Base-by-base conservation (phyloP, 2,888 invertebrate genomes). In the Dendrolimus pini region DNA sequence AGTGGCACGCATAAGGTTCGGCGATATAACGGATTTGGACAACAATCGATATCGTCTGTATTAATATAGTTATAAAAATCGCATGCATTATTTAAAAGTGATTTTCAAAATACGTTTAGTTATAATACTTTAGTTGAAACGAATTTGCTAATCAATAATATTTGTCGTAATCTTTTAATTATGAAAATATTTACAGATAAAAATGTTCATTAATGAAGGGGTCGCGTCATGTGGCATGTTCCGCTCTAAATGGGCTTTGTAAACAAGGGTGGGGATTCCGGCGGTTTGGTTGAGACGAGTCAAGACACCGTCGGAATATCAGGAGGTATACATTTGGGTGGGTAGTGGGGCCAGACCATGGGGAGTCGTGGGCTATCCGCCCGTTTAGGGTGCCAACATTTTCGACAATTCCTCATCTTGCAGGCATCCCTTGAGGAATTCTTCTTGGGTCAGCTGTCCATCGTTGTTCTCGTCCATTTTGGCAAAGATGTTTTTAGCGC, bases 391-490 rank as follows among this genome's bases (percentile, higher is more conserved):
- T 74, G 97, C 97, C 80, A 97, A 92, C 97, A 97, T 97, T 89
- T 97, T 97, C 63, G 97, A 97, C 65, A 98, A 92, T 85, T 98
- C 97, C 88, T 98, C 98, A 81, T 98, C 98, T 86, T 98, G 97
- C 80, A 98, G 94, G 85, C 99, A 99, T 61, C 98, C 99, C 87
- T 98, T 98, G 64, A 99, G 94, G 90, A 99, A 99, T 92, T 99
- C 99, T 68, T 99, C 98, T 90, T 98, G 97, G 67, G 98, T 98
- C 79, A 99, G 93, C 86, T 98, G 98, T 62, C 99, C 99, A 87
- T 99, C 99, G 91, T 98, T 97, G 93, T 99, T 99, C 82, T 98
- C 97, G 86, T 99, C 99, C 99, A 99, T 99, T 91, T 98, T 98
- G 62, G 98, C 98, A 90, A 99, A 99, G 77, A 99, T 99, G 88